Base-by-base conservation (phyloP, 1,140 invertebrate species). In the Saxidomus purpurata region DNA sequence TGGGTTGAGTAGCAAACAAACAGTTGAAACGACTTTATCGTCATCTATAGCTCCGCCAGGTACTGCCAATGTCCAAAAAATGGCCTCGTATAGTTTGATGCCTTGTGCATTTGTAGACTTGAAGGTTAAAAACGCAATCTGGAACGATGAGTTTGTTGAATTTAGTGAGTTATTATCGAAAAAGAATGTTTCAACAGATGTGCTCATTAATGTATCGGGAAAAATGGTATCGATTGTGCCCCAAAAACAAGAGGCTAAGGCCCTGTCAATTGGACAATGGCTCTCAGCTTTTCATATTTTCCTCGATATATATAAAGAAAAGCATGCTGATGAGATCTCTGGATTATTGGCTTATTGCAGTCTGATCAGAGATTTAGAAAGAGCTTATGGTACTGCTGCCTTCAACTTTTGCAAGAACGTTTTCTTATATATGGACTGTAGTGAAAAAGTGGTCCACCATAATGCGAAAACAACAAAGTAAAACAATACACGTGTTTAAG, bases 261-360 rank as follows among this genome's bases (percentile, higher is more conserved):
- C 40, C 6, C 22, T 76, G 43, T 19, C 71, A 38, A 76, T 76
- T 8, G 43, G 43, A 8, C 38, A 43, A 28, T 76, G 71, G 71
- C 19, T 76, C 1, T 11, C 71, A n/a, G 71, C 71, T 8, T 40
- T 76, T 22, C 36, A 40, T 28, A 25, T 76, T 3, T 76, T 43
- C 38, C 8, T 76, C 1, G 71, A 76, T 28, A 76, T 76, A 22
- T 76, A 76, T 43, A 31, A 19, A 40, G 31, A 11, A 40, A 31
- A 40, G 19, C 28, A 40, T 13, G 17, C 71, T 17, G 36, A 17
- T 40, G 71, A 38, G 13, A n/a, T 76, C 8, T 76, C 71, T 22
- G 71, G 71, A 6, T 31, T 71, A 31, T 71, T 71, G 34, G 67
- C 71, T 40, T 76, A 76, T 43, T 25, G 19, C 15, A 76, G 28